Conservation (phyloP, 2,113 vertebrate genomes). For the Scalopus aquaticus region DNA sequence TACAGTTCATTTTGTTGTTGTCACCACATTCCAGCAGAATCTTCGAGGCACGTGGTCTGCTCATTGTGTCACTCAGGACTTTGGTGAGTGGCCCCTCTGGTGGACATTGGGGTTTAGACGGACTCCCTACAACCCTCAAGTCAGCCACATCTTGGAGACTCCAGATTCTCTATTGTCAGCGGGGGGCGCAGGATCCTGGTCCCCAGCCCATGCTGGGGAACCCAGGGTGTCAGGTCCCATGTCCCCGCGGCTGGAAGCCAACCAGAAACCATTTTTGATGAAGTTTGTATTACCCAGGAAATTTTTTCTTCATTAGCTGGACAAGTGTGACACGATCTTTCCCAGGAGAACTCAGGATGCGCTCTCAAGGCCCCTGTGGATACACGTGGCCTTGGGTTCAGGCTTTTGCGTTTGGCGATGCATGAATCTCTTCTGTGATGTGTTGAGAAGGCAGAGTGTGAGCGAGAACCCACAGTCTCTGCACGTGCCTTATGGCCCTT, state of each 20-base stretch:
- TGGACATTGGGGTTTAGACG: not conserved
- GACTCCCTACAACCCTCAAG: too few species aligned
- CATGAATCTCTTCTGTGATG: not conserved
- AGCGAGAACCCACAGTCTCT: not conserved
- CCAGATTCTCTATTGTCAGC: too few species aligned
- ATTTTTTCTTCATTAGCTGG: not conserved
- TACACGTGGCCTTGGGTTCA: not conserved
- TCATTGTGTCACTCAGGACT: not conserved
- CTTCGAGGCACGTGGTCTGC: not conserved
- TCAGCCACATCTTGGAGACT: not conserved
- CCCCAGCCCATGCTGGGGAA: not conserved
- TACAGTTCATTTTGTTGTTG: not conserved
- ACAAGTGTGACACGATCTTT: not conserved
- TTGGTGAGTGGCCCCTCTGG: not conserved
- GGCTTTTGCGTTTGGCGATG: not conserved
- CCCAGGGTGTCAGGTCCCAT: not conserved
- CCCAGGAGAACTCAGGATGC: not conserved
- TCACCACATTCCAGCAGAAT: not conserved
- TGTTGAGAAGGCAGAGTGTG: not conserved
- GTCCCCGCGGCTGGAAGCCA: not conserved
- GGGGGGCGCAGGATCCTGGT: not conserved
- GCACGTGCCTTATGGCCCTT: fast-evolving
- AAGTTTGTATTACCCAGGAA: too few species aligned
- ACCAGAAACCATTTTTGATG: not conserved
- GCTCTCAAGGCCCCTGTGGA: not conserved